Evolutionary conservation across 2,113 vertebrate genomes (phyloP).

Genomic region (Cyphomyrus discorhynchus): DNA sequence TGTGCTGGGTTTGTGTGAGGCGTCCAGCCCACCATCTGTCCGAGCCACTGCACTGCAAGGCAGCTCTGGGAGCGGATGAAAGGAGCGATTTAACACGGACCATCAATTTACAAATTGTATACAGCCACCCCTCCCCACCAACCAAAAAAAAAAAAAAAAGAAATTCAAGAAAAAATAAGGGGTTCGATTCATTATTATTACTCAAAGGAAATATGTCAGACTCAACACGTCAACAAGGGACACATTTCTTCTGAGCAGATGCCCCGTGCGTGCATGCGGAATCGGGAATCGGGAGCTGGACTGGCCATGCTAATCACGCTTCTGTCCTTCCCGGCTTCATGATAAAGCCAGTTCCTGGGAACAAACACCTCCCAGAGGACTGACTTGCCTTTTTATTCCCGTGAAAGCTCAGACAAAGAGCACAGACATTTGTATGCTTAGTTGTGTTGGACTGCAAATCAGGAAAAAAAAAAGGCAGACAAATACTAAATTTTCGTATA

Average conservation of each 20-base stretch:
- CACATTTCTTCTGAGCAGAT: conserved; percentile 3
- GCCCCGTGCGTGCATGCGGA: neutral
- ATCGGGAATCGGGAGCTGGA: neutral
- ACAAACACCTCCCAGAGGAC: conserved; percentile 12
- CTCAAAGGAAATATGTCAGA: neutral
- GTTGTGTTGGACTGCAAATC: neutral
- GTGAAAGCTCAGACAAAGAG: conserved; percentile 8
- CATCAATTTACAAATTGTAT: conserved; percentile 22
- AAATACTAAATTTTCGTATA: neutral
- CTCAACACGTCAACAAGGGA: neutral
- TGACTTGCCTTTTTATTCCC: neutral
- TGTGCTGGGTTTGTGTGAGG: conserved; percentile 19
- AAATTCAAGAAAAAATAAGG: conserved; percentile 9
- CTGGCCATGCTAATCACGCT: conserved; percentile 12
- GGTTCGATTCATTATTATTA: neutral
- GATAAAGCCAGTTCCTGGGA: neutral
- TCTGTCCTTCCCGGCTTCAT: neutral
- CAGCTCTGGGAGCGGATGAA: conserved; percentile 6
- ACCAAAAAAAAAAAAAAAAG: neutral
- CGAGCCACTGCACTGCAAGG: neutral
- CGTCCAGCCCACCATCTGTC: conserved; percentile 17
- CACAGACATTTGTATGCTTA: conserved; percentile 8
- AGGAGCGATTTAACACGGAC: conserved; percentile 17
- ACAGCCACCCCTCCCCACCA: neutral
- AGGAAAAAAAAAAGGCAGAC: neutral